Evolutionary conservation across 2,113 vertebrate genomes (phyloP), one percentile per base, ranked within the genome.

Genomic region (Hydrochoerus hydrochaeris): DNA sequence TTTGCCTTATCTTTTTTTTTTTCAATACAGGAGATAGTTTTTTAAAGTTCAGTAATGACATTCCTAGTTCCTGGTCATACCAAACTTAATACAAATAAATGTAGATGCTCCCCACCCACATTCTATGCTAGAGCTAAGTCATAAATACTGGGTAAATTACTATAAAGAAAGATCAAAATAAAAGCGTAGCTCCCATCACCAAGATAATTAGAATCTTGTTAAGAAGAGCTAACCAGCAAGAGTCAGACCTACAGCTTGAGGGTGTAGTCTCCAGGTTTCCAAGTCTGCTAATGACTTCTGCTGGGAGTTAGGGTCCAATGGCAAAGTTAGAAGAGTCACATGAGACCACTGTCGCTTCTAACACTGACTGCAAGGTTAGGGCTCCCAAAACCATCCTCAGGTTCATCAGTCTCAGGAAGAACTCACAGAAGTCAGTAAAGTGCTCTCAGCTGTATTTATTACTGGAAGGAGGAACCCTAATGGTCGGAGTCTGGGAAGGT

Each of bases 61-160:
- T 91, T 91, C 52, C 38, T 91, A 73, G 5, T 75, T 95, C 54
- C 49, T 67, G 5, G 20, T 85, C 73, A 65, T 88, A 38, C 58
- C 84, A 41, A 58, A 65, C 30, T 77, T 80, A 73, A n/a, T 90
- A 91, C 24, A 89, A 93, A 92, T 78, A 91, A 71, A 26, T 65
- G 8, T 24, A 89, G 30, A 38, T 28, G 9, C 17, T 9, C 38
- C 41, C 73, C 88, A 69, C 1, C 67, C 41, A 6, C 13, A 16
- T 93, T 94, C 32, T 94, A 28, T 75, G 9, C 71, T 58, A 41
- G 52, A 75, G 41, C n/a, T 75, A 52, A 52, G 24, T 85, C 17
- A 10, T 26, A 41, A 46, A 35, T 46, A 69, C 30, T 46, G 30
- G 28, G 58, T 54, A 8, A 69, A 52, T 95, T 52, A 26, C 9